phyloP scores from a whole-genome alignment of 2,113 vertebrate genomes.

The Limanda limanda region DNA sequence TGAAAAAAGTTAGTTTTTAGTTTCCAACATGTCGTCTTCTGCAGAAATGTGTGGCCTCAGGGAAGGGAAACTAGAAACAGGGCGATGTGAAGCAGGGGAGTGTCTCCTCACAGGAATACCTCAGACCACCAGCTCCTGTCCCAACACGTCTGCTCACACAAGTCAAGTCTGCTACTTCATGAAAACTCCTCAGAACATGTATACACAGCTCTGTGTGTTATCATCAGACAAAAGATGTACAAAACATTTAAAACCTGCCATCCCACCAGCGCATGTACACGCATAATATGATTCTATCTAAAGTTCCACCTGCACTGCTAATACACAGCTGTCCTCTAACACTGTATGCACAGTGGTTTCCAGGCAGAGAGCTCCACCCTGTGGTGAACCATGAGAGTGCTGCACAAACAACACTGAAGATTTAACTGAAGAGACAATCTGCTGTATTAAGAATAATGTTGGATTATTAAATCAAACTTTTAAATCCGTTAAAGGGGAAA shows the following conservation, averaged over 20 bases:
- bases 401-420: neutral
- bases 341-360: neutral
- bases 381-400: slow-evolving; percentile 15
- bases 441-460: too few species aligned
- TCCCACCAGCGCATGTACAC: neutral
- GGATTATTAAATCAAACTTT: too few species aligned
- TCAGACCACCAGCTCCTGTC: slow-evolving; percentile 43
- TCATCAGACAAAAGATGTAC: neutral
- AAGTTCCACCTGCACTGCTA: neutral
- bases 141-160: slow-evolving; percentile 32
- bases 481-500: too few species aligned
- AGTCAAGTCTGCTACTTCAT: neutral
- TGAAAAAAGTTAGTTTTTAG: neutral
- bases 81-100: slow-evolving; percentile 5
- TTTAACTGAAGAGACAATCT: too few species aligned
- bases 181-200: neutral
- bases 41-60: slow-evolving; percentile 40
- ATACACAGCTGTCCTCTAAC: neutral
- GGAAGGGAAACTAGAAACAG: slow-evolving; percentile 16
- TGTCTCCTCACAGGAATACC: slow-evolving; percentile 20
- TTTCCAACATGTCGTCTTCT: too few species aligned
- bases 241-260: neutral
- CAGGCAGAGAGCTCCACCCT: slow-evolving; percentile 43
- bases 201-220: neutral
- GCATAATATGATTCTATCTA: neutral